phyloP scores from a whole-genome alignment of 1,140 invertebrate genomes.

The Trachelipus rathkii region DNA sequence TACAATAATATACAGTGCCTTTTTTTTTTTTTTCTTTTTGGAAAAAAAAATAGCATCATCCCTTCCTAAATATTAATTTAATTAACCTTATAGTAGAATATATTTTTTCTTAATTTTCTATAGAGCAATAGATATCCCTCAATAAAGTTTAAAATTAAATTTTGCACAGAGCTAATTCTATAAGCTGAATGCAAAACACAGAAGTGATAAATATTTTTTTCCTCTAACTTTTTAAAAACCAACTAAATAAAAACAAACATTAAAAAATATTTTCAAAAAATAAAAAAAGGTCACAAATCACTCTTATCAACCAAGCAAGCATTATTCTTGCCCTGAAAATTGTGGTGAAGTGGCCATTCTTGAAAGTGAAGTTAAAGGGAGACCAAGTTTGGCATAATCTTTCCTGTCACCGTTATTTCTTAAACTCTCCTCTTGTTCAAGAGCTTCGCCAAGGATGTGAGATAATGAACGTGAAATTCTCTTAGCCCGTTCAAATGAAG shows the following conservation, averaged over 20 bases:
- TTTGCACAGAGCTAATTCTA: too few relatives aligned
- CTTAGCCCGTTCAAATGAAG: constrained; percentile 24
- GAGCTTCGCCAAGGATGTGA: constrained; percentile 51
- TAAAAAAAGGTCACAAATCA: not conserved
- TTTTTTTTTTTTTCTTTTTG: too few relatives aligned
- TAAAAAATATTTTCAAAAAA: not conserved
- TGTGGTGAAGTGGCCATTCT: constrained; percentile 43
- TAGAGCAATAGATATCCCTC: too few relatives aligned
- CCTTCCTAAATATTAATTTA: too few relatives aligned
- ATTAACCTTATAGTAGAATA: too few relatives aligned
- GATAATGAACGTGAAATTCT: constrained; percentile 47
- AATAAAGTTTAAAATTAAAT: too few relatives aligned
- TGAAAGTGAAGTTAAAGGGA: constrained; percentile 32
- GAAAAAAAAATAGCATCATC: too few relatives aligned
- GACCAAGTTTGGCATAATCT: not conserved
- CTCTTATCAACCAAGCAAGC: not conserved
- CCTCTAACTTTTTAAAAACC: not conserved
- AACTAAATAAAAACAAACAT: not conserved
- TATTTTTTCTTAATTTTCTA: too few relatives aligned
- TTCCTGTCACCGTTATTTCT: constrained; percentile 1
- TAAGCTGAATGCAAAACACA: not conserved
- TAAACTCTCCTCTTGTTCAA: constrained; percentile 28
- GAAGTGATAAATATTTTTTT: not conserved
- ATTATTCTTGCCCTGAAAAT: constrained; percentile 41
- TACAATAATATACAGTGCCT: too few relatives aligned